Evolutionary conservation across 2,888 invertebrate genomes (phyloP).

Genomic region (Tenthredo scrophulariae): DNA sequence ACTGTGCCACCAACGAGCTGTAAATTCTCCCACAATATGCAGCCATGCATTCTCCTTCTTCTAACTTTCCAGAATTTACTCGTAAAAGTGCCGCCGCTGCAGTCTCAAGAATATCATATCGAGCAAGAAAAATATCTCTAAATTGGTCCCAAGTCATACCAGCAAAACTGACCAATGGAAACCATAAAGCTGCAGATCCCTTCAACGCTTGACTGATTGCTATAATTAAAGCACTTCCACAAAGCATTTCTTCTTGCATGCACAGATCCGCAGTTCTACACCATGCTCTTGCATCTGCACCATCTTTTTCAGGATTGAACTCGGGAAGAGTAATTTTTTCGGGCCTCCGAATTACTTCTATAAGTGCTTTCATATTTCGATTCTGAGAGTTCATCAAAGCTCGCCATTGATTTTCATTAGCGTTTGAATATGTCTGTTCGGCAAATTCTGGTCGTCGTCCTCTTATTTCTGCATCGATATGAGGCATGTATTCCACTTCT

Average conservation of each 20-base stretch:
- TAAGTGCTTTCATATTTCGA: too few relatives aligned
- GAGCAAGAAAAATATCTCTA: slow-evolving; percentile 54
- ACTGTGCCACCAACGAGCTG: not conserved
- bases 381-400: too few relatives aligned
- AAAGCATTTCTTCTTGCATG: not conserved
- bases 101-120: slow-evolving; percentile 52
- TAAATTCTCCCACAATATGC: slow-evolving; percentile 51
- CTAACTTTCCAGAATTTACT: slow-evolving; percentile 39
- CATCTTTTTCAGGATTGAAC: not conserved
- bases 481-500: too few relatives aligned
- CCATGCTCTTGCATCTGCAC: not conserved
- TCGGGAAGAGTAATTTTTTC: too few relatives aligned
- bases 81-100: slow-evolving; percentile 53
- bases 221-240: not conserved
- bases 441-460: too few relatives aligned
- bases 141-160: slow-evolving; percentile 56
- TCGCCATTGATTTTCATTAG: too few relatives aligned
- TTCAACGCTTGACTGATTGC: slow-evolving; percentile 52
- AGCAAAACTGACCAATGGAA: slow-evolving; percentile 48
- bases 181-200: slow-evolving; percentile 45
- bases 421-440: too few relatives aligned
- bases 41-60: slow-evolving; percentile 53
- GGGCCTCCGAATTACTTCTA: too few relatives aligned
- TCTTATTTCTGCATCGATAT: too few relatives aligned
- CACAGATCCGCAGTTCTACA: not conserved